Evolutionary conservation across 2,113 vertebrate species (phyloP), one percentile per base, ranked within the genome.

Genomic region (Ageneiosus marmoratus): DNA sequence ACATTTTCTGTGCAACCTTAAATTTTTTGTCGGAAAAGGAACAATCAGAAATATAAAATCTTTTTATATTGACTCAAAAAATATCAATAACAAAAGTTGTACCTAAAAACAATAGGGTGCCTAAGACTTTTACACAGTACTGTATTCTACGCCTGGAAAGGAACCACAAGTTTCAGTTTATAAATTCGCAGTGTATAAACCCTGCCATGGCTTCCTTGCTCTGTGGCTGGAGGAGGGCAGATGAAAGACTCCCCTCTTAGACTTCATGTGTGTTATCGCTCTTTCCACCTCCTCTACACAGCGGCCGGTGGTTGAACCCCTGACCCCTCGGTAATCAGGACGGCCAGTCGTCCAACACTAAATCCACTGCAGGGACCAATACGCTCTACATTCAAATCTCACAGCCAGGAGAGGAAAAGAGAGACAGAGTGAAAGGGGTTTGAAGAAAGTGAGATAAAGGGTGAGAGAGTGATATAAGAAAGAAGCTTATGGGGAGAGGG

Each of bases 231-330:
- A 74, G 72, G 79, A 83, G 84, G 79, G 70, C 80, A 77, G 88
- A 86, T 87, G 76, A 88, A 85, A 84, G 81, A 80, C 80, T 46
- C 32, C 80, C 67, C 78, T 81, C 80, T 50, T 83, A 63, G 84
- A 85, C 89, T 89, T 90, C 84, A 89, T 91, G 88, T 86, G 87
- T 8, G 89, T 94, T 94, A 94, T 94, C 93, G 91, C 86, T 83
- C 84, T 86, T 80, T 85, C 89, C 91, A 91, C 90, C 89, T 78
- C 90, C 88, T 92, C 82, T 83, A 90, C 88, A 87, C 89, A 80
- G 85, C 53, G 86, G 89, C 89, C 91, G 32, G 63, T 86, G 87
- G 88, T 89, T 94, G 90, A 93, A 93, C 93, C 87, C 69, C 12
- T 77, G 88, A 91, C 90, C 89, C 70, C 60, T 77, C 77, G 22